Conservation (phyloP, 2,113 vertebrate genomes). For the Glaucomys volans region DNA sequence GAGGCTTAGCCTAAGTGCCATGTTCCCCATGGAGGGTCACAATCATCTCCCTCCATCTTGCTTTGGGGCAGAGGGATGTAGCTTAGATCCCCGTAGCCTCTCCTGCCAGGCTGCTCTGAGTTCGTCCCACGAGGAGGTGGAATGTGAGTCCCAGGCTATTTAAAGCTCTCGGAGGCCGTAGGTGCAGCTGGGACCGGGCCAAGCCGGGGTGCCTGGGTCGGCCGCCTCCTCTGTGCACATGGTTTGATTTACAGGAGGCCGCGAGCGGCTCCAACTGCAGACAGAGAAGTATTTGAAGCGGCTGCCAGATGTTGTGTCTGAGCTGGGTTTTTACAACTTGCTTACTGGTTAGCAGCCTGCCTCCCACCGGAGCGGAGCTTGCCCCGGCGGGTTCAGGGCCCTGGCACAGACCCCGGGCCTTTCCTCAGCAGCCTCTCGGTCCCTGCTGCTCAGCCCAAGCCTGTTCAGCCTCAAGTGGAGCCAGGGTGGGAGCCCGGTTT, state of each 20-base stretch:
- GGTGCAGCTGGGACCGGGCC: conserved; percentile 50
- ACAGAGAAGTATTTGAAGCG: conserved; percentile 87
- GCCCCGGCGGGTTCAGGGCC: conserved; percentile 59
- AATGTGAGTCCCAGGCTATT: conserved; percentile 62
- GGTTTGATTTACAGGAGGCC: conserved; percentile 83
- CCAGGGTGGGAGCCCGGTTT: background rate
- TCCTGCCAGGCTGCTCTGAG: background rate
- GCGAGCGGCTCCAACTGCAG: conserved; percentile 84
- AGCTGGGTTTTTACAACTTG: conserved; percentile 82
- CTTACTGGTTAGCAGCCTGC: conserved; percentile 82
- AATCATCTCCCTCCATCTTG: background rate
- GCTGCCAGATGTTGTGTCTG: conserved; percentile 91
- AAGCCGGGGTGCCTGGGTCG: conserved; percentile 58
- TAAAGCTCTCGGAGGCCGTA: conserved; percentile 51
- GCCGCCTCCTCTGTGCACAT: conserved; percentile 76
- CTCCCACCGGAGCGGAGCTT: conserved; percentile 49
- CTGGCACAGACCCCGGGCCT: conserved; percentile 64
- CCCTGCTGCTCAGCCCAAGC: fast-evolving
- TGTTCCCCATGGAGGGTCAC: fast-evolving
- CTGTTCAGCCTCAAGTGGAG: background rate
- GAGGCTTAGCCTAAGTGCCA: background rate
- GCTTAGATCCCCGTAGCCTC: background rate
- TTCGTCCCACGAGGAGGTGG: conserved; percentile 67
- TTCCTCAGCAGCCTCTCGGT: background rate
- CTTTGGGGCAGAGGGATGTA: background rate